Evolutionary conservation across 2,113 vertebrate species (phyloP), one percentile per base, ranked within the genome.

Genomic region (Centropristis striata): DNA sequence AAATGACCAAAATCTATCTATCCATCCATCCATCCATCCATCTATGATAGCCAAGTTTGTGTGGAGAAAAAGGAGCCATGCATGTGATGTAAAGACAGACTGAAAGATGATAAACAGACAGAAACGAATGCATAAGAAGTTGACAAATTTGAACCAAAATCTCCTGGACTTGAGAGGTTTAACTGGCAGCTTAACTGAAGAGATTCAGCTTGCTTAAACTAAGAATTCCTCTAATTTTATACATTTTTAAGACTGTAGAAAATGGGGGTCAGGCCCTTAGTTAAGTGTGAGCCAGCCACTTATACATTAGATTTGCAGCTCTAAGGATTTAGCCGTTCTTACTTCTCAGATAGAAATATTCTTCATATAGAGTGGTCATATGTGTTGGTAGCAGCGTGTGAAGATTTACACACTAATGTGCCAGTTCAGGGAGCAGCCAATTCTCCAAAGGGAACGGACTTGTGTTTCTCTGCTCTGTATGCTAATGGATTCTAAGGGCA

Each of bases 401-500:
- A 67, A 51, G 55, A 63, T 84, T 72, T 60, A 79, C 36, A 46
- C 20, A 61, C 55, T 57, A 47, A 54, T 14, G 39, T 50, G 55
- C 13, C 44, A 65, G 37, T 50, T 39, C 59, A 60, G 37, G 61
- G 50, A 75, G 69, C 25, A 78, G 58, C 25, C 47, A 75, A 68
- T 65, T 84, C 60, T 69, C 64, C 44, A 47, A 72, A 55, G 57
- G 84, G 51, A 81, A 23, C 36, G 32, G 51, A 46, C 69, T 68
- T 64, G 54, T 67, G 15, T 79, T 85, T 58, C 53, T 66, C 61
- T 78, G 68, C 47, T 86, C 20, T 59, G 53, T 66, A 78, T 89
- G 83, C 73, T 75, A 78, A 90, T 90, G 23, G 75, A 88, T 85
- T 89, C 78, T 54, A 58, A 83, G 76, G 75, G 64, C 37, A 84